Base-by-base conservation (phyloP, 2,113 vertebrate species). In the Corapipo altera region DNA sequence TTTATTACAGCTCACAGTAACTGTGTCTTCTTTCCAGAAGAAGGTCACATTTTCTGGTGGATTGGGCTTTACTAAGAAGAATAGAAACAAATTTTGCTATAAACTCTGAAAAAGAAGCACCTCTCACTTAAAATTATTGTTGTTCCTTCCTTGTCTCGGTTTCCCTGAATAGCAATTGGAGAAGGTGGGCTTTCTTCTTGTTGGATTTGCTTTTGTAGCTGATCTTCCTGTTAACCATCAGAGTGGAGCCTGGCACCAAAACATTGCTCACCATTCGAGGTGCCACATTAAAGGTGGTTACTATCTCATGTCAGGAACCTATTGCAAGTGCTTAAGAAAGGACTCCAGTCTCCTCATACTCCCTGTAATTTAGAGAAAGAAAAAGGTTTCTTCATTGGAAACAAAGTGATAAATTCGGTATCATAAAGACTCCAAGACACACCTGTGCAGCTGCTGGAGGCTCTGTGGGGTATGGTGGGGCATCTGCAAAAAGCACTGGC, bases 41-140 rank as follows among this genome's bases (percentile, higher is more conserved):
- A 98, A 97, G 5, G 17, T 92, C 81, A 97, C 86, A 8, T 94
- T 95, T 52, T 76, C 59, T 3, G 96, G 97, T 55, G 49, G 32
- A 11, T 28, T 77, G 8, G 97, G 98, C 43, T 98, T 97, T 89
- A 98, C 98, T 98, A 30, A 32, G 32, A 61, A 59, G 35, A 58
- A 91, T 9, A 82, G 17, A 88, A 87, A 95, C 1, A 93, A 71
- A 83, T 72, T 57, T 52, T 55, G 8, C 15, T 87, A 46, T 15
- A 41, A 9, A 0, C 0, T 52, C 66, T 54, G 75, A 69, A 70
- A 91, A 89, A 67, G 7, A 54, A 69, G 3, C 21, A 57, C 7
- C 72, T 81, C 43, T 5, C 15, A 44, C 20, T 64, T 85, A 46
- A 55, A 85, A 72, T 58, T 20, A 11, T 9, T 30, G 32, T 32